Conservation (phyloP, 2,113 vertebrate genomes). For the Ivindomyrus marchei region DNA sequence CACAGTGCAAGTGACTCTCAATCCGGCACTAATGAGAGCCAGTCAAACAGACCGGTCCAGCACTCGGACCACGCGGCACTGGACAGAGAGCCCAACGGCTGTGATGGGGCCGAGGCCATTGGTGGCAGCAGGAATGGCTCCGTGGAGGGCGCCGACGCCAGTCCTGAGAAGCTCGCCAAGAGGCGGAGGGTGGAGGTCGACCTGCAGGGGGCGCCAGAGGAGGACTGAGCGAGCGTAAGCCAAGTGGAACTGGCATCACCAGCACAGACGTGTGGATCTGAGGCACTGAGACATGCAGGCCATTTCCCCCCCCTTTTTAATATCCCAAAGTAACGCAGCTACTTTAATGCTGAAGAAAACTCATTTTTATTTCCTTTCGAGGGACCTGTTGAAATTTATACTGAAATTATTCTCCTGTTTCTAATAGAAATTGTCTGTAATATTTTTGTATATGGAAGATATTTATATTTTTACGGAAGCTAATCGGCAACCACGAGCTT, state of each 20-base stretch:
- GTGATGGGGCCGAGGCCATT: conserved; percentile 52
- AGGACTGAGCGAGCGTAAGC: conserved; percentile 22
- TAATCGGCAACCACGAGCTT: conserved; percentile 32
- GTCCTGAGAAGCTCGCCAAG: conserved; percentile 44
- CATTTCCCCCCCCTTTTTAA: neutral
- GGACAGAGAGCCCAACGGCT: conserved; percentile 76
- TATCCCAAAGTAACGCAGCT: conserved; percentile 17
- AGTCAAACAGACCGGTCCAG: conserved; percentile 68
- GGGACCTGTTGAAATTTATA: conserved; percentile 20
- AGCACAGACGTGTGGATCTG: neutral
- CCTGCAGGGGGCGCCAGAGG: conserved; percentile 37
- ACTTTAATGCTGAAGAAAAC: neutral
- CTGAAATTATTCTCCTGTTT: conserved; percentile 51
- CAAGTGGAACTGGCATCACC: conserved; percentile 16
- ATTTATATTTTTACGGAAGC: conserved; percentile 67
- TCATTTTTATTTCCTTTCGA: neutral
- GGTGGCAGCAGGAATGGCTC: conserved; percentile 52
- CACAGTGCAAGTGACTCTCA: conserved; percentile 55
- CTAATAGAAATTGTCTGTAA: conserved; percentile 53
- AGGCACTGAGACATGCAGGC: neutral
- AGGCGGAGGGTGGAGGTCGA: conserved; percentile 51
- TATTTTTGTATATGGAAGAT: conserved; percentile 72
- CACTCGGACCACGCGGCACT: conserved; percentile 45
- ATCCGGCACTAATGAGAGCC: conserved; percentile 57
- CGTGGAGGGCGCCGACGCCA: conserved; percentile 27